phyloP scores from a whole-genome alignment of 2,888 invertebrate genomes.

The Rotaria magnacalcarata region DNA sequence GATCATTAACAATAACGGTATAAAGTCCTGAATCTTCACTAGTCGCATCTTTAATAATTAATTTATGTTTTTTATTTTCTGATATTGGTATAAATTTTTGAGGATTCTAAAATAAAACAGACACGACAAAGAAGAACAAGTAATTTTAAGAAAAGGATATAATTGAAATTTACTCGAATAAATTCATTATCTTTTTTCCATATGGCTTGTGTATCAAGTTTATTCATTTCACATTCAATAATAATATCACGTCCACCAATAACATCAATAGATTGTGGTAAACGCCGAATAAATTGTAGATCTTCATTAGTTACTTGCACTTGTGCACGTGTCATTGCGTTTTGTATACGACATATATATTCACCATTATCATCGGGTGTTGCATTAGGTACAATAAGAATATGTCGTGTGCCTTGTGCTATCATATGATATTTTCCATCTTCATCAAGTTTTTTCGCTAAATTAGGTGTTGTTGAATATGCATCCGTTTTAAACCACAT shows the following conservation, averaged over 20 bases:
- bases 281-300: constrained; percentile 39
- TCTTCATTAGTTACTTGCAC: constrained; percentile 34
- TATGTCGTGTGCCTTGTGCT: constrained; percentile 8
- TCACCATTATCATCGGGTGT: constrained; percentile 39
- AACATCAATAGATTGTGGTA: constrained; percentile 40
- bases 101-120: not conserved
- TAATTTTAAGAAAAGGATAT: not conserved
- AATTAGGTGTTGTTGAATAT: not conserved
- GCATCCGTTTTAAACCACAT: constrained; percentile 6
- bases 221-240: constrained; percentile 44
- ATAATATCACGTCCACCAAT: constrained; percentile 42
- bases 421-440: constrained; percentile 37
- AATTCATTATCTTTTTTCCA: constrained; percentile 39
- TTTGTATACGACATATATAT: constrained; percentile 40
- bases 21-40: constrained; percentile 39
- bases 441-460: constrained; percentile 28
- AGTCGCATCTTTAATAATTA: constrained; percentile 36
- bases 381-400: constrained; percentile 41
- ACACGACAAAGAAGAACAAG: not conserved
- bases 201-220: constrained; percentile 37
- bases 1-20: constrained; percentile 37
- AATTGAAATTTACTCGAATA: not conserved
- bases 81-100: constrained; percentile 16
- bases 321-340: constrained; percentile 36
- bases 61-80: constrained; percentile 39